These are phyloP conservation scores for Limnephilus lunatus DNA, from an alignment of 2,888 invertebrate genomes.

Conservation along the genomic window DNA sequence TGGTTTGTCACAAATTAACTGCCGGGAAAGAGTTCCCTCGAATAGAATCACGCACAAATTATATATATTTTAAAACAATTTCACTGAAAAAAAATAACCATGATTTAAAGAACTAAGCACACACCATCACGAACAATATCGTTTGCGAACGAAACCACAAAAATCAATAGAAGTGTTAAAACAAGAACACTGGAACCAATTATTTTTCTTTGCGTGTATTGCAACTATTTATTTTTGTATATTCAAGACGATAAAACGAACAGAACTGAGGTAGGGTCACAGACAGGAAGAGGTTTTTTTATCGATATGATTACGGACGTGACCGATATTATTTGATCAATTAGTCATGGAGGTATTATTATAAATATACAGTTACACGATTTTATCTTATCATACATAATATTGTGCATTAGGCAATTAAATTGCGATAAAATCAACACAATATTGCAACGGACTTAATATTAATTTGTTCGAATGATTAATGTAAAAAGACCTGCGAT, in stretches of 20 bases:
- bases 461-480: neutral
- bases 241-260: neutral
- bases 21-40: neutral
- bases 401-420: neutral
- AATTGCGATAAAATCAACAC: neutral
- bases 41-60: neutral
- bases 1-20: constrained; percentile 11
- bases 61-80: neutral
- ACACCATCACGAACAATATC: neutral
- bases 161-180: neutral
- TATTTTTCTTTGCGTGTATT: neutral
- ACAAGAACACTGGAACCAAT: neutral
- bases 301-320: neutral
- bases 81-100: neutral
- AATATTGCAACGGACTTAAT: neutral
- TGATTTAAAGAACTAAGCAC: neutral
- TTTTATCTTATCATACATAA: neutral
- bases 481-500: neutral
- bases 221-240: too few species aligned
- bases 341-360: neutral
- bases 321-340: neutral
- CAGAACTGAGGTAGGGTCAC: neutral
- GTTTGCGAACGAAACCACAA: neutral
- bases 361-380: neutral
- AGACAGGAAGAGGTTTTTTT: neutral